Evolutionary conservation across 2,888 invertebrate species (phyloP), one percentile per base, ranked within the genome.

Genomic region (Epistrophe grossulariae): DNA sequence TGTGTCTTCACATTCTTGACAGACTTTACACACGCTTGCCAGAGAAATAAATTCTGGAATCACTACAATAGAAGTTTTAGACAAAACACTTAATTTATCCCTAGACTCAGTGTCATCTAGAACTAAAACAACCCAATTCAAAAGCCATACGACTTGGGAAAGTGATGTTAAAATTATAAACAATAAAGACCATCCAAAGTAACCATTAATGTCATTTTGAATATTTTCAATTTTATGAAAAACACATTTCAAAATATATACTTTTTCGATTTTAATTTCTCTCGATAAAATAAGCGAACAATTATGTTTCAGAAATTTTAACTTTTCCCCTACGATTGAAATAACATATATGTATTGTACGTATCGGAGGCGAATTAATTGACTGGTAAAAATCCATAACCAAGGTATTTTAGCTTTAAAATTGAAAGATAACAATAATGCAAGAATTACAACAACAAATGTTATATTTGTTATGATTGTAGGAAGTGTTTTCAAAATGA

Each of bases 281-380:
- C 66, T 50, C n/a, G 43, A 38, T 9, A 24, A 4, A 43, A 57
- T 76, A 0, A 17, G 3, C 64, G 40, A 19, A 11, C 19, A 38
- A 4, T 60, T 15, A 1, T 17, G 4, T 17, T 55, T 80, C 0
- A 84, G n/a, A 1, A 28, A n/a, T 43, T 68, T 76, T 2, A 80
- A 40, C 24, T 79, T 84, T 15, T 71, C 66, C 5, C 5, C 38
- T 3, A 84, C 76, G 13, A 84, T 59, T 11, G 45, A 45, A 24
- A 76, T 28, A 31, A 72, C 40, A 31, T 84, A 84, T 10, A 68
- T 64, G 31, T 68, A 84, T 35, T 84, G 71, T 2, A 76, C 8
- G 45, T 71, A 84, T 11, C 76, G 57, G 1, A 79, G 4, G 1
- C 62, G 79, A 45, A 79, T n/a, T 0, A 79, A 35, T 2, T 13